These are phyloP conservation scores for Saccopteryx leptura DNA, from an alignment of 2,113 vertebrate genomes.

Conservation along the genomic window DNA sequence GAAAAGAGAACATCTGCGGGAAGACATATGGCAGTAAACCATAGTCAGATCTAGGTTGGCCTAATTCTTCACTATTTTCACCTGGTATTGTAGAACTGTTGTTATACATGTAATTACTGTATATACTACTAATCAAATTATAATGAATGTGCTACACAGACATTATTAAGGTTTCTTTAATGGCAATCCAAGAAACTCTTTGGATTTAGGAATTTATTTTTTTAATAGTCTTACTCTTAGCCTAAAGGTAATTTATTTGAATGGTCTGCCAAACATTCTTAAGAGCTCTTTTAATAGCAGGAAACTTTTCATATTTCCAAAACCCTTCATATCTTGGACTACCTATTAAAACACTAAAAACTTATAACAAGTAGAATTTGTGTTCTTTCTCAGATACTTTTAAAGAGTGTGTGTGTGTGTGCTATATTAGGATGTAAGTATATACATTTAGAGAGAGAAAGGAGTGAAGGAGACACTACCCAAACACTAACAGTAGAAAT, in stretches of 20 bases:
- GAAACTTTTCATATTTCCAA: constrained; percentile 27
- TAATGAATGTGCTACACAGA: neutral
- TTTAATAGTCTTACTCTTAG: neutral
- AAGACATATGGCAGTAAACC: neutral
- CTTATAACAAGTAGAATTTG: neutral
- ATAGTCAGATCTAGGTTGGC: neutral
- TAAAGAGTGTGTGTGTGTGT: neutral
- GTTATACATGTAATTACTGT: neutral
- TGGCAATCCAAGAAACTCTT: constrained; percentile 46
- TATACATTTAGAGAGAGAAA: neutral
- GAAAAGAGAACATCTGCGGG: neutral
- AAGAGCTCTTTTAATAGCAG: constrained; percentile 22
- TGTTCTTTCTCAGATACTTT: neutral
- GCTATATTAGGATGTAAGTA: neutral
- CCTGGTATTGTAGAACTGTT: neutral
- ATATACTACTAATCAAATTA: neutral
- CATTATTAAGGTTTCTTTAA: constrained; percentile 38
- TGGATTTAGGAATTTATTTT: neutral
- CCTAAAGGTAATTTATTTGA: constrained; percentile 50
- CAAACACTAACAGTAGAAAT: neutral
- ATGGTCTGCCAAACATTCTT: constrained; percentile 37
- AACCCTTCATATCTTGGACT: neutral
- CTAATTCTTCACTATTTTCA: neutral
- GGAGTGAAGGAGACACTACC: neutral
- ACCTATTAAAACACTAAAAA: neutral